phyloP scores from a whole-genome alignment of 2,113 vertebrate species.

The Lonchura striata region DNA sequence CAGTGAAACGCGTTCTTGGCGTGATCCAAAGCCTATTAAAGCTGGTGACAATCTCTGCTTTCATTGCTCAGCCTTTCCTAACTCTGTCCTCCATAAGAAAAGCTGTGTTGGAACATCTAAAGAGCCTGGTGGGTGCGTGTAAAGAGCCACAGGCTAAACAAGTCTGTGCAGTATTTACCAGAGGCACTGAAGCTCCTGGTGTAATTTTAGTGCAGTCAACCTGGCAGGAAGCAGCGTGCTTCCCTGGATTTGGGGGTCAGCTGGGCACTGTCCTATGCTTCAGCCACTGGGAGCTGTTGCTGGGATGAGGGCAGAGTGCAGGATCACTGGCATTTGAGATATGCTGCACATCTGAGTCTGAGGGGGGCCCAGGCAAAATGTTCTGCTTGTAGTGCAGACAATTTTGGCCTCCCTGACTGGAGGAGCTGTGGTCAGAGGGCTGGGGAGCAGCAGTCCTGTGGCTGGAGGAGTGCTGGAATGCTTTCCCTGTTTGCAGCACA shows the following conservation, averaged over 20 bases:
- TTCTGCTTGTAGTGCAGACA: too few species aligned
- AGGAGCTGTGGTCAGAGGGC: not conserved
- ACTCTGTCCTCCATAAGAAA: not conserved
- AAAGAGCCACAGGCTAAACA: constrained; percentile 57
- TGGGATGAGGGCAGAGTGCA: rapidly evolving
- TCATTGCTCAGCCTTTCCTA: constrained; percentile 43
- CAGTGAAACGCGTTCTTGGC: constrained; percentile 43
- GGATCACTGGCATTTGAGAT: not conserved
- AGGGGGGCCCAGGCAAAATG: not conserved
- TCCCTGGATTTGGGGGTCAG: not conserved
- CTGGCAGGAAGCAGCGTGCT: not conserved
- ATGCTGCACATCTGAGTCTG: not conserved
- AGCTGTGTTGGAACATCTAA: not conserved
- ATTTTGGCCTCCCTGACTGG: not conserved
- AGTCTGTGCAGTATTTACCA: constrained; percentile 49
- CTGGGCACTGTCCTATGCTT: not conserved
- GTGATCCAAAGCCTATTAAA: constrained; percentile 2
- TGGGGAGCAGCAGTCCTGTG: not conserved
- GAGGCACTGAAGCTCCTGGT: not conserved
- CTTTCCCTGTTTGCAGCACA: not conserved
- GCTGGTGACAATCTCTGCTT: constrained; percentile 37
- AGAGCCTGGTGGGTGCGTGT: constrained; percentile 45
- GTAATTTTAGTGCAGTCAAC: not conserved
- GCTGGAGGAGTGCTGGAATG: not conserved
- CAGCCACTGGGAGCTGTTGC: not conserved